Evolutionary conservation across 2,888 invertebrate genomes (phyloP).

Genomic region (Tanypteryx hageni): DNA sequence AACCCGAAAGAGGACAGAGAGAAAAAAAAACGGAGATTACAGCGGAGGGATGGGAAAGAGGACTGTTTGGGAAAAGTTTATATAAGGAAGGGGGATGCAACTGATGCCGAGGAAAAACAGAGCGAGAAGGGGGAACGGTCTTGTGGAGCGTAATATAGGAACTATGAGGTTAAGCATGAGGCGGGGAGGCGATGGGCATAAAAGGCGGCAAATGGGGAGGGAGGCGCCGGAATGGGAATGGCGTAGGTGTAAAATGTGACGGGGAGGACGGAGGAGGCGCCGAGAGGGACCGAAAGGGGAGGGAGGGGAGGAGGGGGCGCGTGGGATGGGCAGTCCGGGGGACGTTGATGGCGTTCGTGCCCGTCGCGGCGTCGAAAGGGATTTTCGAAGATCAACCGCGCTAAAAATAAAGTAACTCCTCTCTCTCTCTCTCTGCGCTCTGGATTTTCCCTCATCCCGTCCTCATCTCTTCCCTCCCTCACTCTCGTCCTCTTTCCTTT

Average conservation of each 20-base stretch:
- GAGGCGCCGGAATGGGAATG: neutral
- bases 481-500: neutral
- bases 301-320: neutral
- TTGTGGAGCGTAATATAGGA: neutral
- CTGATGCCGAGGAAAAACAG: neutral
- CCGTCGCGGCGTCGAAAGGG: neutral
- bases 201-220: neutral
- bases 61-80: neutral
- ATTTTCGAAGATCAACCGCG: slow-evolving; percentile 45
- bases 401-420: slow-evolving; percentile 5
- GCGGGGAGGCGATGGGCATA: neutral
- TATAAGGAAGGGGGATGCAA: neutral
- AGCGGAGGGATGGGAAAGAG: no score
- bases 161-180: neutral
- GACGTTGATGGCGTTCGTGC: slow-evolving; percentile 49
- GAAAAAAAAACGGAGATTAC: no score
- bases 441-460: slow-evolving; percentile 3
- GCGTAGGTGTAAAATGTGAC: neutral
- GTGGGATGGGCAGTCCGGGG: slow-evolving; percentile 10
- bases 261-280: neutral
- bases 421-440: neutral
- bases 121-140: neutral
- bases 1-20: no score
- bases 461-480: neutral
- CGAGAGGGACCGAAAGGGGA: neutral